Evolutionary conservation across 2,113 vertebrate genomes (phyloP), one percentile per base, ranked within the genome.

Genomic region (Triplophysa tibetana): DNA sequence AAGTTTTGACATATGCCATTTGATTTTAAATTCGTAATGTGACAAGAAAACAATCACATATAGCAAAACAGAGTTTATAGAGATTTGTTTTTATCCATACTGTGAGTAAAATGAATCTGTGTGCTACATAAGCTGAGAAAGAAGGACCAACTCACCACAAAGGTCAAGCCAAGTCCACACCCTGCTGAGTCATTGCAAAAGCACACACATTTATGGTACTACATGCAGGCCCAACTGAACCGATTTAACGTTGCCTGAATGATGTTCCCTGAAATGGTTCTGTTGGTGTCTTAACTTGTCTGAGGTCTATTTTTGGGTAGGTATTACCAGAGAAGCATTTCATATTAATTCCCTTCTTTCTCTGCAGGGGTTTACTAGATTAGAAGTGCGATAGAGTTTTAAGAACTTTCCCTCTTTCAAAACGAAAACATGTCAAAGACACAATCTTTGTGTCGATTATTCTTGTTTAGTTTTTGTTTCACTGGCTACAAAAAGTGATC

Each of bases 171-270:
- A 67, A 29, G 16, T 54, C 67, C 75, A 43, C 84, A 81, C 84
- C 84, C 84, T 77, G 64, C 54, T 85, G 78, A 84, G 65, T 87
- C 86, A 83, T 19, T 63, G 9, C 26, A 9, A 19, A n/a, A 29
- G 13, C 16, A 50, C 26, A 61, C 61, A 58, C 65, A 33, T 45
- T 33, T 48, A 21, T 38, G 6, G 48, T 64, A 38, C 26, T 78
- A 13, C 21, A 54, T 48, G 43, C 60, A 29, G 61, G 41, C 66
- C 8, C 1, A 16, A 21, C 16, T 50, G 33, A n/a, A 33, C 8
- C 11, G 48, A 52, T 66, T 60, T 68, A 38, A 50, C 63, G 50
- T 2, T 33, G 43, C 17, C 73, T 63, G 77, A 56, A 50, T 11
- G 24, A 24, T 38, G 48, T 75, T 48, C 11, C 16, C 14, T 24